These are phyloP conservation scores for Hydractinia echinata DNA, from an alignment of 30 jellyfish, hydroid and myxozoan genomes.

Conservation along the genomic window DNA sequence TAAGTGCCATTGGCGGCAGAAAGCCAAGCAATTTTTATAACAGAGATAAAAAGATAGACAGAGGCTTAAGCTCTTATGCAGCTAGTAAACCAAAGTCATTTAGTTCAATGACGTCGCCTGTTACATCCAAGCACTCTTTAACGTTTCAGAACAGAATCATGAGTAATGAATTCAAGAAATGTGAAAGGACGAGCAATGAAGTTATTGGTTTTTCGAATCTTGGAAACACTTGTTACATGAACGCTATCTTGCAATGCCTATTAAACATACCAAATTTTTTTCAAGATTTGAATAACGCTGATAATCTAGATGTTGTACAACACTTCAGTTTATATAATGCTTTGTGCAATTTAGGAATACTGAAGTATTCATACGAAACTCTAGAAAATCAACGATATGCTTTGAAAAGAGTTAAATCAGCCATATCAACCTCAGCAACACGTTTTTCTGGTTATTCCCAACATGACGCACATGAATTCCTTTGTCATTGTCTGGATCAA, in stretches of 20 bases:
- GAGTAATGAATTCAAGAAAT: background rate
- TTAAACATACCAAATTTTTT: conserved; percentile 66
- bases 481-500: conserved; percentile 91
- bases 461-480: conserved; percentile 94
- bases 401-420: conserved; percentile 47
- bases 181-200: background rate
- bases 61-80: background rate
- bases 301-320: conserved; percentile 8
- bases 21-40: background rate
- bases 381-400: conserved; percentile 41
- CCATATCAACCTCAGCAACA: conserved; percentile 65
- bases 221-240: conserved; percentile 93
- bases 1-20: background rate
- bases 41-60: background rate
- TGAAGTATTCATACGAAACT: conserved; percentile 31
- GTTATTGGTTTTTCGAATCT: conserved; percentile 68
- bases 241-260: conserved; percentile 78
- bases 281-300: conserved; percentile 48
- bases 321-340: conserved; percentile 14
- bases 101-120: background rate
- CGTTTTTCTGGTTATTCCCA: conserved; percentile 74
- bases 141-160: background rate
- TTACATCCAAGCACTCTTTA: background rate
- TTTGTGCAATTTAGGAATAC: conserved; percentile 30
- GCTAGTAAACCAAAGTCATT: background rate